Evolutionary conservation across 2,113 vertebrate genomes (phyloP).

Genomic region (Brachyhypopomus occidentalis): DNA sequence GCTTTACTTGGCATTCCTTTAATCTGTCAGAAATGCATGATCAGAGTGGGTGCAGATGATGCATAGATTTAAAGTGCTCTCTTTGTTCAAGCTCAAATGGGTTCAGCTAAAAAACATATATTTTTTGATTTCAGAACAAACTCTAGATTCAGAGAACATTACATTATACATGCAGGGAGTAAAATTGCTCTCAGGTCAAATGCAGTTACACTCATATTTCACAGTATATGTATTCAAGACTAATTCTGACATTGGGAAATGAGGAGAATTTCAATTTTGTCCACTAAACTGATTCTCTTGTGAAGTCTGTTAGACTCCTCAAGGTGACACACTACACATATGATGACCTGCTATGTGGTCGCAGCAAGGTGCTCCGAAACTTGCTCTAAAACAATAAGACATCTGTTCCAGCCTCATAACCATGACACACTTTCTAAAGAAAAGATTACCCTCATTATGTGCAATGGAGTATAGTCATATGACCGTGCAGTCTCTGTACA

Average conservation of each 20-base stretch:
- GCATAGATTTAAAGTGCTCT: constrained; percentile 26
- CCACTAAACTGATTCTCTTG: constrained; percentile 13
- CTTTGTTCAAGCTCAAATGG: constrained; percentile 28
- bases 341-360: constrained; percentile 1
- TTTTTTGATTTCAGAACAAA: constrained; percentile 6
- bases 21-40: background rate
- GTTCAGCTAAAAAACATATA: background rate
- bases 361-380: background rate
- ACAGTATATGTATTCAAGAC: constrained; percentile 33
- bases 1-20: background rate
- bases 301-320: constrained; percentile 14
- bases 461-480: constrained; percentile 29
- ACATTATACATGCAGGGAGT: constrained; percentile 31
- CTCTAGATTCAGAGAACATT: constrained; percentile 21
- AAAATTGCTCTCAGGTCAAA: constrained; percentile 27
- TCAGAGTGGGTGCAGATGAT: constrained; percentile 27
- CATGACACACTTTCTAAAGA: constrained; percentile 26
- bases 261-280: constrained; percentile 39
- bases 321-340: constrained; percentile 39
- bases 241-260: constrained; percentile 43
- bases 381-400: constrained; percentile 30
- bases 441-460: constrained; percentile 30
- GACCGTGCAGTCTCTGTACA: constrained; percentile 19
- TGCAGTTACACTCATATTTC: constrained; percentile 30
- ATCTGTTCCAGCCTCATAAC: constrained; percentile 33